Evolutionary conservation across 2,113 vertebrate genomes (phyloP).

Genomic region (human): GRCh38 chr12:113812501-113813000

Average conservation of each 20-base stretch:
- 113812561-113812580: background rate
- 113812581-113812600: background rate
- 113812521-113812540: background rate
- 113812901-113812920: fast-evolving
- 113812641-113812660: background rate
- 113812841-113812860: fast-evolving
- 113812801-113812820: fast-evolving
- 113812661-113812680: background rate
- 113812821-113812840: fast-evolving
- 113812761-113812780: background rate
- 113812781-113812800: background rate
- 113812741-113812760: background rate
- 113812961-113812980: background rate
- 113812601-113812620: background rate
- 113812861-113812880: fast-evolving
- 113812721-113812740: background rate
- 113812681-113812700: background rate
- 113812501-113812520: background rate
- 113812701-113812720: background rate
- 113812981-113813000: fast-evolving
- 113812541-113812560: background rate
- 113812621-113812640: background rate
- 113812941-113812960: background rate
- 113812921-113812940: background rate
- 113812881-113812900: background rate